Base-by-base conservation (phyloP, 92 coral and sea anemone genomes). In the Bergia puertoricense region DNA sequence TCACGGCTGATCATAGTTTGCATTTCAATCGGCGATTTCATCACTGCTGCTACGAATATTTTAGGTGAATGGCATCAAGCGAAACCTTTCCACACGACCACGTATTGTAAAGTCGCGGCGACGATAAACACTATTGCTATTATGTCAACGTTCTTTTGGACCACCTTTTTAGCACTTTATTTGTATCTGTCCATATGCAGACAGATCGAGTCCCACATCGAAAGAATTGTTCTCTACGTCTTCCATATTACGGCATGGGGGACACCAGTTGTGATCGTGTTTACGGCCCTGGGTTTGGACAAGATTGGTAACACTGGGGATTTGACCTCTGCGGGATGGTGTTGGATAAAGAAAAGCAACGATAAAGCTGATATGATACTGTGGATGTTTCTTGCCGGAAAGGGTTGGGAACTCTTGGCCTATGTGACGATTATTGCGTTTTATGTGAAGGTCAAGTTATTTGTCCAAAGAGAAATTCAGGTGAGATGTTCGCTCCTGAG, bases 311-410 rank as follows among this genome's bases (percentile, higher is more conserved):
- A 65, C 59, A 74, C 93, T 48, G 86, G 81, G 0, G 90, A 81
- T 51, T 4, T 85, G 20, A 86, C 88, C 4, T 92, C 99, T 1
- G 96, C 92, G 0, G 99, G 98, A 0, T 96, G 99, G 99, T 96
- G 99, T 39, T 96, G 99, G 99, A 92, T 96, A 46, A 69, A 45
- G 18, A 6, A 30, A 11, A 20, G 75, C 0, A 18, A 48, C 4
- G 50, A 89, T 5, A 77, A 41, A 22, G 0, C n/a, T 0, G 48
- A 30, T 38, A 84, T 50, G 85, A 30, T 93, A 16, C 9, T 95
- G 38, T 96, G 99, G 99, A 95, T 96, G 99, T 71, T 88, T 78
- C 39, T 96, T 3, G 94, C 94, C 8, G 99, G 99, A n/a, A 96
- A 96, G 68, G 96, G 96, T 15, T 96, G 99, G 99, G 99, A 96